phyloP scores from a whole-genome alignment of 1,140 invertebrate genomes.

The Doryteuthis pealeii region DNA sequence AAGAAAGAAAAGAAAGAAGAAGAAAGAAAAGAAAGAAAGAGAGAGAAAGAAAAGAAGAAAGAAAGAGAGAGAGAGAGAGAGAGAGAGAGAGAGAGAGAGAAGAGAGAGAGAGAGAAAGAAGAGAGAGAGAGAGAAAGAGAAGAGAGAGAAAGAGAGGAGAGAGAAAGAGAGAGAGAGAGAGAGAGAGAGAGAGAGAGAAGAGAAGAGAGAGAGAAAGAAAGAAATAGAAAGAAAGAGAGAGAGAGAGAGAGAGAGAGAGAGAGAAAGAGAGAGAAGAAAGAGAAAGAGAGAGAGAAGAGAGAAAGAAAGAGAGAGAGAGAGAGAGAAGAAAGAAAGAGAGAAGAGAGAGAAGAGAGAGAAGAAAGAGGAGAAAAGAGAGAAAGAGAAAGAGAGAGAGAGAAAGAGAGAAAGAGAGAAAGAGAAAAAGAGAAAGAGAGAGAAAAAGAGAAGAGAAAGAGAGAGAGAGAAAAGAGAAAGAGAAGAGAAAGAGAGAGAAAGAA shows the following conservation, averaged over 20 bases:
- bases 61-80: slow-evolving; percentile 4
- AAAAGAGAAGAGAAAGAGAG: slow-evolving; percentile 6
- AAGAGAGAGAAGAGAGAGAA: not conserved
- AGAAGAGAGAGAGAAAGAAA: slow-evolving; percentile 5
- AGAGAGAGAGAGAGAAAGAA: not conserved
- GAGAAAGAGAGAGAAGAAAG: slow-evolving; percentile 7
- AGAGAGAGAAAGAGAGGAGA: slow-evolving; percentile 3
- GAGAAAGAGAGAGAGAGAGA: slow-evolving; percentile 3
- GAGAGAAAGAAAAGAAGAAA: not conserved
- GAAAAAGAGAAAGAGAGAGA: not conserved
- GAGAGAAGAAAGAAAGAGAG: not conserved
- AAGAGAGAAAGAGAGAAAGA: slow-evolving; percentile 12
- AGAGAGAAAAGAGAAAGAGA: not conserved
- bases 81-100: not conserved
- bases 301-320: not conserved
- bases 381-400: slow-evolving; percentile 5
- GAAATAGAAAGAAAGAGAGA: slow-evolving; percentile 1
- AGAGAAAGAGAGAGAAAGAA: no score
- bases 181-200: not conserved
- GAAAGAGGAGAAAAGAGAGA: not conserved
- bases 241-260: not conserved
- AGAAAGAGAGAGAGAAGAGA: slow-evolving; percentile 7
- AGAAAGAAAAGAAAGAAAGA: slow-evolving; percentile 9
- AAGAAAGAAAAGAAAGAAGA: slow-evolving; percentile 1
- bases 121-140: not conserved